A percentile compares a stretch with the other conserved stretches of the same genome.
These are phyloP conservation scores for Diadophis punctatus DNA, from an alignment of 2,113 vertebrate species.

Conservation along the genomic window DNA sequence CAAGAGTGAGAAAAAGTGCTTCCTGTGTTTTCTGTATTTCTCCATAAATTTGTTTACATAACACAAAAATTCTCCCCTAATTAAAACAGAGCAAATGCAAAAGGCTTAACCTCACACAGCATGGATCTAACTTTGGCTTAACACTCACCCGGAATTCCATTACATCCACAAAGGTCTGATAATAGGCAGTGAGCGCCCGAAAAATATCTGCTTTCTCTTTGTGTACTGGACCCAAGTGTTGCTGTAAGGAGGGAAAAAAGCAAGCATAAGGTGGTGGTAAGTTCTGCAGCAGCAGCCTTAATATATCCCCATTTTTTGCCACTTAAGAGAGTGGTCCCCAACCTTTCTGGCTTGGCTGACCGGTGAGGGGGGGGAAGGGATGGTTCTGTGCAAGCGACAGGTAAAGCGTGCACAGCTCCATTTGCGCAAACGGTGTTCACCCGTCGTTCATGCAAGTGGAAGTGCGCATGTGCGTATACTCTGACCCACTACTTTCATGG, in stretches of 20 bases:
- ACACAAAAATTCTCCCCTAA: background rate
- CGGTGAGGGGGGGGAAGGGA: too few relatives aligned
- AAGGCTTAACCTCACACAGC: background rate
- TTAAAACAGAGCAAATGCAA: background rate
- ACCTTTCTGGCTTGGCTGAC: too few relatives aligned
- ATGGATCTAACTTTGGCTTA: background rate
- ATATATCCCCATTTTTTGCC: background rate
- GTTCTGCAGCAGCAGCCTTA: background rate
- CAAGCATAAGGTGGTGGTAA: background rate
- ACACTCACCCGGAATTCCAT: conserved; percentile 90
- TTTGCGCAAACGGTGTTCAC: too few relatives aligned
- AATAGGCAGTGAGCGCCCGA: conserved; percentile 71
- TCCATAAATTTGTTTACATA: background rate
- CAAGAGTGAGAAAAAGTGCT: background rate
- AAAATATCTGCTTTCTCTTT: conserved; percentile 82
- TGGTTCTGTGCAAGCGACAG: too few relatives aligned
- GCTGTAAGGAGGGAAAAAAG: conserved; percentile 64
- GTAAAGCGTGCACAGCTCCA: too few relatives aligned
- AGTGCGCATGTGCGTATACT: too few relatives aligned
- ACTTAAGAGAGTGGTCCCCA: too few relatives aligned
- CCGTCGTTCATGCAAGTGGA: too few relatives aligned
- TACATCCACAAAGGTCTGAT: conserved; percentile 89
- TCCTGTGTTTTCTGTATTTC: background rate
- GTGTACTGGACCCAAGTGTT: conserved; percentile 81
- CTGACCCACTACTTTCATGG: too few relatives aligned